Evolutionary conservation across 2,888 invertebrate species (phyloP), one percentile per base, ranked within the genome.

Genomic region (Punctoribates punctum): DNA sequence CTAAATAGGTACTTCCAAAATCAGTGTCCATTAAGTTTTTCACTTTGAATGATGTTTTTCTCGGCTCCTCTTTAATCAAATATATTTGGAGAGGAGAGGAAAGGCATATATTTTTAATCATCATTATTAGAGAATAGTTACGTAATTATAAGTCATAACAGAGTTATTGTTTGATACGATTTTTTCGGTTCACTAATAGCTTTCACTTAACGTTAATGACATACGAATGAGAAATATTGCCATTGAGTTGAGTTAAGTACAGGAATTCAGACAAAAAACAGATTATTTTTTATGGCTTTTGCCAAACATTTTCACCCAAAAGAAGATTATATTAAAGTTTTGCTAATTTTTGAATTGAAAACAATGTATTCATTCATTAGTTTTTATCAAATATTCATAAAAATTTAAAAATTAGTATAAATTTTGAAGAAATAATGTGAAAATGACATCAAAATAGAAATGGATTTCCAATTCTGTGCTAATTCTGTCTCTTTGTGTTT

Each of bases 141-240:
- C n/a, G 20, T 51, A 51, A 51, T 51, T 51, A 51, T 51, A 51
- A 51, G n/a, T 20, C 20, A 51, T 51, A 51, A 51, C 51, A 51
- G 5, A 51, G 51, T 20, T 51, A 51, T 51, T 51, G 51, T 51
- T 51, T 51, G 20, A 51, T 51, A 51, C 51, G 42, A 42, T 51
- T 20, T 51, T 51, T 51, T 51, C 20, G 51, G n/a, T 51, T 51
- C 51, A 51, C 51, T 51, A 51, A 51, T 51, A 51, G 51, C 51
- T 51, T 51, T 51, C 51, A 20, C n/a, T 51, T 51, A 51, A 51
- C 51, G 51, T 51, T 51, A 51, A 51, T 51, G 51, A 51, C 51
- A 51, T 51, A 51, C 20, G 51, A 51, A 51, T 51, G 51, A 51
- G 51, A 51, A 20, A n/a, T 51, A 51, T 42, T 42, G 42, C 42